A percentile compares a stretch with the other conserved stretches of the same genome.
Conservation (phyloP, 2,113 vertebrate species). For the Lampris megalopsis region DNA sequence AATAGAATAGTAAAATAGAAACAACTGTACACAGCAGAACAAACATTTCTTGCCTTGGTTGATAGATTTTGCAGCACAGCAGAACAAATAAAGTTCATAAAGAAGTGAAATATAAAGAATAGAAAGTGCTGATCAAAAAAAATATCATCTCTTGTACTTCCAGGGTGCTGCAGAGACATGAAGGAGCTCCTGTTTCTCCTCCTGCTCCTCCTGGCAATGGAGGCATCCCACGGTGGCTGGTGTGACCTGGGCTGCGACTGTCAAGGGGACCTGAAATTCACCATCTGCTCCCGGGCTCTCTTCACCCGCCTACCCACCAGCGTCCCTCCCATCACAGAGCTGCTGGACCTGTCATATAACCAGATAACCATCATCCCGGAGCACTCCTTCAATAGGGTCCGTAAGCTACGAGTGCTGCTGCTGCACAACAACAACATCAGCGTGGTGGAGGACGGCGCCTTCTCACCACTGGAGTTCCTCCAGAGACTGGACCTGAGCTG, state of each 20-base stretch:
- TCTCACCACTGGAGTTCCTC: slow-evolving; percentile 79
- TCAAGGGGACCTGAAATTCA: slow-evolving; percentile 71
- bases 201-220: slow-evolving; percentile 43
- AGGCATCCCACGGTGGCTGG: slow-evolving; percentile 19
- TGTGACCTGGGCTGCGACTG: slow-evolving; percentile 76
- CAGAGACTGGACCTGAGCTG: slow-evolving; percentile 83
- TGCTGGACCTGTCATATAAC: slow-evolving; percentile 84
- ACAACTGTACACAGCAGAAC: too few species aligned
- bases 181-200: slow-evolving; percentile 51
- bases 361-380: slow-evolving; percentile 67
- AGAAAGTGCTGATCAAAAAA: background rate
- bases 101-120: too few species aligned
- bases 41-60: too few species aligned
- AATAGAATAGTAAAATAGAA: too few species aligned
- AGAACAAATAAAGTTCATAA: too few species aligned
- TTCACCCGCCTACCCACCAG: slow-evolving; percentile 60
- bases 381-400: slow-evolving; percentile 68
- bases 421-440: slow-evolving; percentile 82
- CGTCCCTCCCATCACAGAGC: slow-evolving; percentile 77
- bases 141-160: background rate
- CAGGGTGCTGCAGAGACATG: slow-evolving; percentile 44
- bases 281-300: slow-evolving; percentile 77
- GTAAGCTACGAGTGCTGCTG: slow-evolving; percentile 79
- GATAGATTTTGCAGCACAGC: too few species aligned
- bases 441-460: slow-evolving; percentile 70